Conservation (phyloP, 2,888 invertebrate species). For the Tenthredo notha region DNA sequence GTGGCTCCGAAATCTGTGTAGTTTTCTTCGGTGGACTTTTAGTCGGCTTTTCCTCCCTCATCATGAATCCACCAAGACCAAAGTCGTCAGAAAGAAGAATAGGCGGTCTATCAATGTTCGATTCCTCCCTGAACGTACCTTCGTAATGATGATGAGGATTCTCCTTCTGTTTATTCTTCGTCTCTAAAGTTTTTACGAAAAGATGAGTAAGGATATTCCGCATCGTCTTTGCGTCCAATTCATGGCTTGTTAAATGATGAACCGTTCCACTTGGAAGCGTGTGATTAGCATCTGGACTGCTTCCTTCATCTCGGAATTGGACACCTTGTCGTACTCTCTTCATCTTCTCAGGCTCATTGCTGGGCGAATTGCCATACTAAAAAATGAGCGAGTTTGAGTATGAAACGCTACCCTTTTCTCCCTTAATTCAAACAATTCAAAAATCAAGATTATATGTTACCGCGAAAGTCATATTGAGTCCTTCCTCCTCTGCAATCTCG, state of each 20-base stretch:
- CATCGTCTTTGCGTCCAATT: constrained; percentile 71
- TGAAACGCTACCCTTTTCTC: not conserved
- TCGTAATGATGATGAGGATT: constrained; percentile 71
- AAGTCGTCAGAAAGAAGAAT: constrained; percentile 6
- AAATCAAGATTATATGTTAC: not conserved
- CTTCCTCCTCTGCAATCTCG: constrained; percentile 78
- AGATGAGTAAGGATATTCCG: constrained; percentile 69
- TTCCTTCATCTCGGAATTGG: constrained; percentile 80
- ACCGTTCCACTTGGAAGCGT: constrained; percentile 29
- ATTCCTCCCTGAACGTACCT: constrained; percentile 68
- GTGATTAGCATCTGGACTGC: constrained; percentile 16
- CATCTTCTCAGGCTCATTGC: constrained; percentile 84
- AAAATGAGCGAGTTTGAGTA: not conserved
- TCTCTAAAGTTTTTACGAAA: constrained; percentile 68
- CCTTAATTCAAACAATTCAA: not conserved
- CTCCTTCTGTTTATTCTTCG: constrained; percentile 67
- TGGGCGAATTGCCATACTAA: constrained; percentile 77
- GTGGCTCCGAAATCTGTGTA: constrained; percentile 81
- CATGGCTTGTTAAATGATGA: constrained; percentile 68
- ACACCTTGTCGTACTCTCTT: constrained; percentile 83
- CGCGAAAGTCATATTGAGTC: constrained; percentile 60
- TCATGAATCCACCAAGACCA: not conserved
- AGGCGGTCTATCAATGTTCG: constrained; percentile 71
- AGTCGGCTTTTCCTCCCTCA: not conserved
- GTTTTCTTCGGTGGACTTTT: constrained; percentile 82